Percentiles rank a stretch among this genome's conserved stretches.
Evolutionary conservation across 2,888 invertebrate genomes (phyloP).

Genomic region (Pristionchus entomophagus): DNA sequence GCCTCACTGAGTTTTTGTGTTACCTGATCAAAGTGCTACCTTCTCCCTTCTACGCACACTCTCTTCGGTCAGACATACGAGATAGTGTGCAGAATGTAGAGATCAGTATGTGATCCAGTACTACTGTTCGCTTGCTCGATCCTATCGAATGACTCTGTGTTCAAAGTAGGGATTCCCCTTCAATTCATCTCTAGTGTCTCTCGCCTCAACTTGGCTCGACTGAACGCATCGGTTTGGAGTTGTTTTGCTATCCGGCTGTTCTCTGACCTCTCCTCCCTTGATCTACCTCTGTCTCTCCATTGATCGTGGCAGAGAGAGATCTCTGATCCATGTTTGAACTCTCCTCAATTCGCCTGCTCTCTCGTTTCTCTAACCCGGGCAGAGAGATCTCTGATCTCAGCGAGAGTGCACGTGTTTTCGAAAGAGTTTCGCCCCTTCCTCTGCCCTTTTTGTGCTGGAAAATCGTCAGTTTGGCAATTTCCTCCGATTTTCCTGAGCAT

Average conservation of each 20-base stretch:
- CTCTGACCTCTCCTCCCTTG: neutral
- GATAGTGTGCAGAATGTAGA: no score
- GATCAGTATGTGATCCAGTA: no score
- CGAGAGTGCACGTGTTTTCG: neutral
- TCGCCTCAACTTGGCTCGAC: no score
- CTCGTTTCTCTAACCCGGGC: neutral
- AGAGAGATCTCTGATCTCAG: no score
- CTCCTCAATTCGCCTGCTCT: neutral
- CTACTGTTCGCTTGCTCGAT: neutral
- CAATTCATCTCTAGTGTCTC: no score
- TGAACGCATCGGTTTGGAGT: no score
- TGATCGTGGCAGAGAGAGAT: neutral
- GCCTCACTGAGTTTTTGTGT: neutral
- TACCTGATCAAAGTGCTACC: neutral
- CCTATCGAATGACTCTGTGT: neutral
- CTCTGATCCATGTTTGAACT: neutral
- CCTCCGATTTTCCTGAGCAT: neutral
- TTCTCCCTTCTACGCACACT: no score
- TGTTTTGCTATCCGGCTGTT: no score
- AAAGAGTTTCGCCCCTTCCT: neutral
- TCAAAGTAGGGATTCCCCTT: no score
- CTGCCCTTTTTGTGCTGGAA: neutral
- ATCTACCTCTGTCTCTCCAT: constrained; percentile 18
- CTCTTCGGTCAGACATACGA: no score
- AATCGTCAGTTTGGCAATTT: neutral